A percentile compares a stretch with the other conserved stretches of the same genome.
These are phyloP conservation scores for Liasis olivaceus DNA, from an alignment of 2,797 vertebrate genomes.

Conservation along the genomic window DNA sequence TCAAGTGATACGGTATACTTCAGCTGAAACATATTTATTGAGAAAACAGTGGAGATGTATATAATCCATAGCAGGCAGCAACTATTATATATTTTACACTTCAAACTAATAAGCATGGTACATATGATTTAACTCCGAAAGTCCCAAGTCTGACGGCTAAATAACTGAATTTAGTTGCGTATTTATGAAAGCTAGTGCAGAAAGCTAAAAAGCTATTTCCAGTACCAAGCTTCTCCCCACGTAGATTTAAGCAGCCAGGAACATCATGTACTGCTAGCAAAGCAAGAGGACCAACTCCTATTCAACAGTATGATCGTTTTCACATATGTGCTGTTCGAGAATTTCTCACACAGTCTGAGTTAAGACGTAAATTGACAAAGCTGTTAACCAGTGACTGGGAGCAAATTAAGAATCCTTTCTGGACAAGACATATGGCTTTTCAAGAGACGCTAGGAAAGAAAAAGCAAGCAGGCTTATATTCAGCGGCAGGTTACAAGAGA, in stretches of 20 bases:
- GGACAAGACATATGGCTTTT: neutral
- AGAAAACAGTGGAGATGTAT: neutral
- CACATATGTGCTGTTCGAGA: neutral
- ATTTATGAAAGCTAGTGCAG: neutral
- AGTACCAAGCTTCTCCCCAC: neutral
- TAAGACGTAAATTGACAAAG: neutral
- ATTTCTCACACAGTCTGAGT: neutral
- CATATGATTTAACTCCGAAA: neutral
- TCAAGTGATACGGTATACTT: neutral
- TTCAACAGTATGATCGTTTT: constrained; percentile 12
- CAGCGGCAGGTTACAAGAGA: neutral
- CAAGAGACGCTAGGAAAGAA: neutral
- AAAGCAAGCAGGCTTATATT: neutral
- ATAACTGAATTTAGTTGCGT: neutral
- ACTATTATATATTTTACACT: neutral
- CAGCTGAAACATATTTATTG: neutral
- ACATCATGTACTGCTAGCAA: constrained; percentile 26
- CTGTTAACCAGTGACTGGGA: neutral
- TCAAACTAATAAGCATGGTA: neutral
- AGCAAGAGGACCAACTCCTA: neutral
- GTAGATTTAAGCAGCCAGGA: constrained; percentile 20
- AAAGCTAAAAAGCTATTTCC: neutral
- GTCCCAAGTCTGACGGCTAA: neutral
- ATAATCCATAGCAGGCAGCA: neutral
- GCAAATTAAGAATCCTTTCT: neutral